Base-by-base conservation (phyloP, 1,140 invertebrate species). In the Trinorchestia longiramus region DNA sequence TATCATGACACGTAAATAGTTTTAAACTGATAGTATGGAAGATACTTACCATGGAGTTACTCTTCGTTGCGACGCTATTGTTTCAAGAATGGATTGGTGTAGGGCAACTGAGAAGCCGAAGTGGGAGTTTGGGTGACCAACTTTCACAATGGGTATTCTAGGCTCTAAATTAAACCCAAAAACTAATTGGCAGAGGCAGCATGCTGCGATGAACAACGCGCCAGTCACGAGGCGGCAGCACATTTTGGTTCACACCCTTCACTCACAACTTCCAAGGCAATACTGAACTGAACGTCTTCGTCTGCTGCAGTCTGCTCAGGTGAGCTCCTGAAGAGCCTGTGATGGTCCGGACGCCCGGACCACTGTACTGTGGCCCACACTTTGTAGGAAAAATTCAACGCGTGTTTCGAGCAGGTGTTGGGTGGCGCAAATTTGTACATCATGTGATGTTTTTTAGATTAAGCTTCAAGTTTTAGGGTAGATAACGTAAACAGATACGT, bases 61-160 rank as follows among this genome's bases (percentile, higher is more conserved):
- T 97, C 91, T 97, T 97, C 88, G 97, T 97, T 87, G 97, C 97
- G 47, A 97, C 97, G 42, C 47, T 28, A 87, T 45, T 98, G 96
- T 95, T 41, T 95, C 95, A 36, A 95, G 44, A 91, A 96, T 62
- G 96, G 98, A 98, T 96, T 98, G 97, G 97, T 99, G 99, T 97
- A 99, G 98, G 92, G 99, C 98, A 40, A 99, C 98, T 62, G 99
- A 99, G 98, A 98, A 99, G 97, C 99, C 99, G 97, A 99, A 99
- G 97, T 99, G 99, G 90, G 98, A 98, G 77, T 98, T 98, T 44
- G 97, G 96, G 87, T 97, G 96, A 96, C 98, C 98, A 95, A 97
- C 97, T 97, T 99, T 99, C 97, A 99, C 98, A 97, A 99, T 97
- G 97, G 99, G 98, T 97, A 99, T 98, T 97, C 98, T 98, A 95